Base-by-base conservation (phyloP, 1,140 invertebrate species). In the Aricia agestis region DNA sequence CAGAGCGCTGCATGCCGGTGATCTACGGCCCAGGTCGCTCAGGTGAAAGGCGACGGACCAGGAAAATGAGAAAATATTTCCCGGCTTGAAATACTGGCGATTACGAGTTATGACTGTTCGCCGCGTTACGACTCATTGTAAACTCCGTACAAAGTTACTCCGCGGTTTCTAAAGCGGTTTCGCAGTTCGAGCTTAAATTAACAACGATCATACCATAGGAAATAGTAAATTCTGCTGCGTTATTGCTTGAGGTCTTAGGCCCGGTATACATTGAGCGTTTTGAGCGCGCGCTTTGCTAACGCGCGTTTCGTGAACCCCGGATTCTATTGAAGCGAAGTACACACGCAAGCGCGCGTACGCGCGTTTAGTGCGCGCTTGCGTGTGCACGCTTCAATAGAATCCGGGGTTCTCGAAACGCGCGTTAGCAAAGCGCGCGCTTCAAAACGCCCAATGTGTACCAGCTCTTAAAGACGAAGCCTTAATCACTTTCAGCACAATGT, bases 21-120 rank as follows among this genome's bases (percentile, higher is more conserved):
- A 78, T 77, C 74, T 72, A 76, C 74, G 36, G 68, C 67, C 67
- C 71, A 59, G 63, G 36, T 71, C 17, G 69, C 61, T 41, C 61
- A 75, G 76, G 78, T 82, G 77, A 79, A 82, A 83, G 80, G 75
- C 76, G 73, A 74, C 31, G 71, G 61, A 52, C 42, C 41, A 52
- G 13, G 45, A 32, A 57, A 70, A 61, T 71, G 67, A 52, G 25
- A 18, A 63, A 63, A 63, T 19, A 25, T 63, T 63, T 63, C 10
- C 59, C 19, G 59, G 17, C 10, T 63, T 9, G 17, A 25, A 25
- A 18, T 19, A 63, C 10, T 10, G 19, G 18, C 59, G 17, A 52
- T 52, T 52, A 52, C 13, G 45, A 52, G 45, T 52, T 52, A 52
- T 10, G 66, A 67, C 42, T 67, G 66, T 45, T 67, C 36, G 66